These are phyloP conservation scores for Stegostoma tigrinum DNA, from an alignment of 2,113 vertebrate species.

Conservation along the genomic window DNA sequence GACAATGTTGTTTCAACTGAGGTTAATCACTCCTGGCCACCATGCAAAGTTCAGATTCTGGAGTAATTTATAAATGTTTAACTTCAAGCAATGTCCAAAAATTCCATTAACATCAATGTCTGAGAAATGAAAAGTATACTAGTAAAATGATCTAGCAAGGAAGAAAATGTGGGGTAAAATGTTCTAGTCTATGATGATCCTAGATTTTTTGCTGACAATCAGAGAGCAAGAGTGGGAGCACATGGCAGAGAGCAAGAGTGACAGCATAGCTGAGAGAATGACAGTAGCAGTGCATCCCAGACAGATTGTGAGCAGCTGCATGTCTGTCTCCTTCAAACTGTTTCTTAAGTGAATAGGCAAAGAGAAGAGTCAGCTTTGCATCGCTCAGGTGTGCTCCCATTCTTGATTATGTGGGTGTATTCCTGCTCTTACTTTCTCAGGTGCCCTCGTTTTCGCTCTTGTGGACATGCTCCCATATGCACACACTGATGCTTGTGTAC, in stretches of 20 bases:
- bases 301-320: too few species aligned
- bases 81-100: neutral
- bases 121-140: neutral
- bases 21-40: neutral
- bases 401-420: too few species aligned
- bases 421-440: too few species aligned
- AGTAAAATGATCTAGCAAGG: neutral
- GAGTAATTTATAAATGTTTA: neutral
- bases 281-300: too few species aligned
- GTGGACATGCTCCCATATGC: too few species aligned
- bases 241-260: neutral
- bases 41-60: neutral
- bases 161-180: neutral
- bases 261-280: too few species aligned
- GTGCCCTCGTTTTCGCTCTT: too few species aligned
- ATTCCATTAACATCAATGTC: neutral
- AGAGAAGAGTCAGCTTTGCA: too few species aligned
- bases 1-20: neutral
- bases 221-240: neutral
- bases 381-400: too few species aligned
- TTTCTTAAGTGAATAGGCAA: too few species aligned
- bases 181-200: neutral
- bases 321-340: too few species aligned
- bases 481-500: too few species aligned
- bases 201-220: neutral